These are phyloP conservation scores for Alaudala cheleensis DNA, from an alignment of 2,113 vertebrate genomes.

Conservation along the genomic window DNA sequence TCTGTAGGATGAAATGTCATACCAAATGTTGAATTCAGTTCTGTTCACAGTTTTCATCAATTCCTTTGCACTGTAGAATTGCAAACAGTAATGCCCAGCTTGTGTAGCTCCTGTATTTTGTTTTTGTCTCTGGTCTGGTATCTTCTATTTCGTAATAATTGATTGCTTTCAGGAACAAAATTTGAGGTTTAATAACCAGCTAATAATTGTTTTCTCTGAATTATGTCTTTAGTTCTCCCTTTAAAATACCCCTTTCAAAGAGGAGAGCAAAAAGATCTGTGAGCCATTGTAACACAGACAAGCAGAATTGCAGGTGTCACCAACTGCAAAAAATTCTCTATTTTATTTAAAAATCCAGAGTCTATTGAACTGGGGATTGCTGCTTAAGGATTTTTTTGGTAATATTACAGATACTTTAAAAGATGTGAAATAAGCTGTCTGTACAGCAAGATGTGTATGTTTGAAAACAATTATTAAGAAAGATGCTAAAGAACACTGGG, in stretches of 20 bases:
- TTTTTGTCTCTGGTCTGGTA: conserved; percentile 13
- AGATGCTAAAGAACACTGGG: not conserved
- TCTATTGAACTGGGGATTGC: not conserved
- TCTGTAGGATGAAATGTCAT: conserved; percentile 61
- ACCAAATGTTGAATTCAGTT: conserved; percentile 58
- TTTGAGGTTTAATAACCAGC: not conserved
- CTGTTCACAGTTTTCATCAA: conserved; percentile 40
- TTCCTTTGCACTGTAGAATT: conserved; percentile 34
- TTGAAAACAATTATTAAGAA: not conserved
- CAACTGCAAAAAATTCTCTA: not conserved
- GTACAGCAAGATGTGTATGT: not conserved
- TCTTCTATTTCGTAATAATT: not conserved
- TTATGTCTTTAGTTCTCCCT: not conserved
- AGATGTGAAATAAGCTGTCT: not conserved
- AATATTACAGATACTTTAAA: not conserved
- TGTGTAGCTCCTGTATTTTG: conserved; percentile 27
- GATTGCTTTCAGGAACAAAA: conserved; percentile 21
- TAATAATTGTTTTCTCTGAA: conserved; percentile 21
- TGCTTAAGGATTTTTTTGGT: not conserved
- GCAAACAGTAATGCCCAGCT: conserved; percentile 36
- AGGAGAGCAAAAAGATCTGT: not conserved
- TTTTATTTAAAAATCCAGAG: not conserved
- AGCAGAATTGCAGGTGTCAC: not conserved
- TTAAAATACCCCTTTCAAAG: not conserved
- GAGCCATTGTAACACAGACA: not conserved